Evolutionary conservation across 1,140 invertebrate genomes (phyloP).

Genomic region (Trichogramma pretiosum): DNA sequence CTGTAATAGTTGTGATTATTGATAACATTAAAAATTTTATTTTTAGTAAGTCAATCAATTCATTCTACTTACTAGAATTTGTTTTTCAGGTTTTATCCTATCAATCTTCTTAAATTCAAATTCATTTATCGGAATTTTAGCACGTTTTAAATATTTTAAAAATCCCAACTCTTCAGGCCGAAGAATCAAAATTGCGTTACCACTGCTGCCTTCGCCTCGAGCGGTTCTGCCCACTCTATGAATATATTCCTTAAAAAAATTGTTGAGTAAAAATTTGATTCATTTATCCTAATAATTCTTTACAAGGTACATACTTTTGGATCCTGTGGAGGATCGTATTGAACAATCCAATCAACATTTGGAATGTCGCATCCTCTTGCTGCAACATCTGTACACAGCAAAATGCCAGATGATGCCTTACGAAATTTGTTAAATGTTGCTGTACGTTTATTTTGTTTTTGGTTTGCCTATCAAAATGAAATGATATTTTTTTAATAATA

Average conservation of each 20-base stretch:
- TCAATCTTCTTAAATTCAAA: slow-evolving; percentile 96
- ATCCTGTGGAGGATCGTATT: slow-evolving; percentile 98
- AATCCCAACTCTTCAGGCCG: slow-evolving; percentile 93
- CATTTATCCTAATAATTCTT: slow-evolving; percentile 4
- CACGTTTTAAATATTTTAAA: slow-evolving; percentile 86
- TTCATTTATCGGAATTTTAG: slow-evolving; percentile 90
- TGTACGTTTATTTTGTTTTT: slow-evolving; percentile 95
- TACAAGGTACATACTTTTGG: slow-evolving; percentile 62
- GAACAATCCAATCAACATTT: slow-evolving; percentile 97
- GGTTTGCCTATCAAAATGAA: slow-evolving; percentile 69
- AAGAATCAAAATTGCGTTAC: slow-evolving; percentile 89
- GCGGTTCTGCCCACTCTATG: slow-evolving; percentile 95
- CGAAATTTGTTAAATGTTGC: slow-evolving; percentile 98
- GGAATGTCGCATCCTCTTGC: slow-evolving; percentile 97
- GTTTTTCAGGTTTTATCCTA: slow-evolving; percentile 96
- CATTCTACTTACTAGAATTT: slow-evolving; percentile 64
- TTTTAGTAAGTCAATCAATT: neutral
- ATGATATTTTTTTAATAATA: neutral
- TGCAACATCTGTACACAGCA: slow-evolving; percentile 97
- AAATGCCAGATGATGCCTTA: slow-evolving; percentile 83
- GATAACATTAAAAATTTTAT: neutral
- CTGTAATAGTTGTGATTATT: slow-evolving; percentile 50
- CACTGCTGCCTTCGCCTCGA: slow-evolving; percentile 80
- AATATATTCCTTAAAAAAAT: slow-evolving; percentile 65
- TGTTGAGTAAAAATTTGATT: slow-evolving; percentile 5